These are phyloP conservation scores for Dioctria linearis DNA, from an alignment of 2,888 invertebrate genomes.

Conservation along the genomic window DNA sequence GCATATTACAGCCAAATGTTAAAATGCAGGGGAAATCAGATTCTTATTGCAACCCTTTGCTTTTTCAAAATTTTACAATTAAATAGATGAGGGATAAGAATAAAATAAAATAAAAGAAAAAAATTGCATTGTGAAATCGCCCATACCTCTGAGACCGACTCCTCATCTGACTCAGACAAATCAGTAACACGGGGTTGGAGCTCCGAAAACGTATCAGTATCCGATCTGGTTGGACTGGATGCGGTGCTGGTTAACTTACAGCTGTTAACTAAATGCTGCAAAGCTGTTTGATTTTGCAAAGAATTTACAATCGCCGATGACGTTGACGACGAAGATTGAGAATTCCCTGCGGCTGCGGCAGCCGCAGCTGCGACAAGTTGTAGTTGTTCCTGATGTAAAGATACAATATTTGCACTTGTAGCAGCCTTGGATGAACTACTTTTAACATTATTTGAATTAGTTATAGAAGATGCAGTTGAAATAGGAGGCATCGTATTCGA, in stretches of 20 bases:
- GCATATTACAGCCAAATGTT: too few species aligned
- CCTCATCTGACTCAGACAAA: constrained; percentile 96
- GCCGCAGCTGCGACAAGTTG: constrained; percentile 7
- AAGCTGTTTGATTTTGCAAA: constrained; percentile 77
- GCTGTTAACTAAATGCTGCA: constrained; percentile 57
- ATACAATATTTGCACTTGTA: constrained; percentile 10
- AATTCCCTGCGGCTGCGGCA: constrained; percentile 36
- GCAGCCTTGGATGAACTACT: constrained; percentile 37
- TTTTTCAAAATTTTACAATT: too few species aligned
- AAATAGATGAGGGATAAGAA: too few species aligned
- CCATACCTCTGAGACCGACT: constrained; percentile 95
- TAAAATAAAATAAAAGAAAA: neutral
- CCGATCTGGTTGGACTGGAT: constrained; percentile 87
- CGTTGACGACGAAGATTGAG: constrained; percentile 46
- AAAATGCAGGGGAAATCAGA: too few species aligned
- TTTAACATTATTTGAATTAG: constrained; percentile 35
- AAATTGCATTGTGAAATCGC: constrained; percentile 24
- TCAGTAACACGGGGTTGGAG: constrained; percentile 91
- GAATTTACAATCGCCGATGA: constrained; percentile 59
- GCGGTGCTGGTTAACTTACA: constrained; percentile 84
- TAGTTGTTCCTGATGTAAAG: constrained; percentile 39
- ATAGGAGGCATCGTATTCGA: constrained; percentile 47
- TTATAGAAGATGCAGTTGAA: constrained; percentile 40
- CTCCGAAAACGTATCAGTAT: constrained; percentile 90
- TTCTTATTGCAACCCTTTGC: too few species aligned